Conservation (phyloP, 2,888 invertebrate genomes). For the Abrostola triplasia region DNA sequence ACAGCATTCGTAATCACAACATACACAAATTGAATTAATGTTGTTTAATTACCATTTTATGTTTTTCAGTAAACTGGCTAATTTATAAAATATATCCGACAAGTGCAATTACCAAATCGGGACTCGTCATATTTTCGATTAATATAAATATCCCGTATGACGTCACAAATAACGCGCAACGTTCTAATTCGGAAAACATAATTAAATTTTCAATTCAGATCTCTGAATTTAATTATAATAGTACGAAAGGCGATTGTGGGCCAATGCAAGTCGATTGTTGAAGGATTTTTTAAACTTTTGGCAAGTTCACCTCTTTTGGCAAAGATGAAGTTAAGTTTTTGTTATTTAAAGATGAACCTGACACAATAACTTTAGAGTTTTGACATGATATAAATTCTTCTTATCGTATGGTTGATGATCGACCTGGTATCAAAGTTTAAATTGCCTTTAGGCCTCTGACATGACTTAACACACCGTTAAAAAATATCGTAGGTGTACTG, state of each 20-base stretch:
- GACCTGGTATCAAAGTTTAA: too few species aligned
- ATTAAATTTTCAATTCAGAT: conserved; percentile 16
- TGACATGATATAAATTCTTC: too few species aligned
- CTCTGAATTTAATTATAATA: conserved; percentile 16
- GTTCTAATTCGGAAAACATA: conserved; percentile 10
- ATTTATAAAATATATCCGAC: neutral
- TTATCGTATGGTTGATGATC: too few species aligned
- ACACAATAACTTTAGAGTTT: too few species aligned
- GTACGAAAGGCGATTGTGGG: neutral
- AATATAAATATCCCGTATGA: conserved; percentile 8
- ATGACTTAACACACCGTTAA: too few species aligned
- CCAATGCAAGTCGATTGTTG: neutral
- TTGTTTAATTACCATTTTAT: neutral
- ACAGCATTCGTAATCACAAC: neutral
- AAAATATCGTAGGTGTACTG: too few species aligned
- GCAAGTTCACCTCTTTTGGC: too few species aligned
- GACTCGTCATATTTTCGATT: conserved; percentile 5
- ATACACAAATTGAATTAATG: neutral
- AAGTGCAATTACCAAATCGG: neutral
- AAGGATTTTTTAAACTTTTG: neutral
- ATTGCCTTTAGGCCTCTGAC: too few species aligned
- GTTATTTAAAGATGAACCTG: too few species aligned
- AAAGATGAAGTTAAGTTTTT: too few species aligned
- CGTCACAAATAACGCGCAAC: conserved; percentile 8
- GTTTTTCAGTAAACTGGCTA: neutral